Conservation (phyloP, 2,113 vertebrate species). For the Tonatia bakeri region DNA sequence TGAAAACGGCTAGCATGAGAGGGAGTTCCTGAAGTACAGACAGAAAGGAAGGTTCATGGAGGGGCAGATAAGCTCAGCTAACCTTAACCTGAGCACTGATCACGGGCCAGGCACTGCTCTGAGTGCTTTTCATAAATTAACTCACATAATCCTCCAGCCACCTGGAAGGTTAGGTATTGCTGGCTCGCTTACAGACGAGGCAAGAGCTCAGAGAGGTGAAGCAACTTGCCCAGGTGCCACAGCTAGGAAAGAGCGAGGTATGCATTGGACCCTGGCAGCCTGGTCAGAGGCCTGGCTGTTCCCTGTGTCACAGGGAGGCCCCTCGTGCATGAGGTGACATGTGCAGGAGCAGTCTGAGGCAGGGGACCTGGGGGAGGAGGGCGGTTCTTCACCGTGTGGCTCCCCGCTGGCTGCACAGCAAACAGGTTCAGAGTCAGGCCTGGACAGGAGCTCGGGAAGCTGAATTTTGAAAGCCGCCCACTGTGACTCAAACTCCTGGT, state of each 20-base stretch:
- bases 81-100: background rate
- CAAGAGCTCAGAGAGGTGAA: background rate
- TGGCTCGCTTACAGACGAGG: background rate
- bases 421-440: background rate
- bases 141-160: background rate
- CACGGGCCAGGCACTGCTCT: accelerated
- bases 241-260: background rate
- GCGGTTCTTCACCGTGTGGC: background rate
- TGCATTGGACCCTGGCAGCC: background rate
- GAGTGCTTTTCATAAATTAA: background rate
- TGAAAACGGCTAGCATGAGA: background rate
- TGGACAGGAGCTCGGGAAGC: background rate
- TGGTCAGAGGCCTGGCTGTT: background rate
- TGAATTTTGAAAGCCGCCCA: background rate
- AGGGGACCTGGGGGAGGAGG: too few species aligned
- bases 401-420: background rate
- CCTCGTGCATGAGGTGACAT: background rate
- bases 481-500: background rate
- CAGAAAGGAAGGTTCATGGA: background rate
- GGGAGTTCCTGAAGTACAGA: background rate
- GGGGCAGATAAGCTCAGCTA: background rate
- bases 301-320: background rate
- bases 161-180: accelerated
- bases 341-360: background rate
- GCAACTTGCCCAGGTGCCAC: background rate